These are phyloP conservation scores for Tetragonula clypearis DNA, from an alignment of 1,140 invertebrate species.

Conservation along the genomic window DNA sequence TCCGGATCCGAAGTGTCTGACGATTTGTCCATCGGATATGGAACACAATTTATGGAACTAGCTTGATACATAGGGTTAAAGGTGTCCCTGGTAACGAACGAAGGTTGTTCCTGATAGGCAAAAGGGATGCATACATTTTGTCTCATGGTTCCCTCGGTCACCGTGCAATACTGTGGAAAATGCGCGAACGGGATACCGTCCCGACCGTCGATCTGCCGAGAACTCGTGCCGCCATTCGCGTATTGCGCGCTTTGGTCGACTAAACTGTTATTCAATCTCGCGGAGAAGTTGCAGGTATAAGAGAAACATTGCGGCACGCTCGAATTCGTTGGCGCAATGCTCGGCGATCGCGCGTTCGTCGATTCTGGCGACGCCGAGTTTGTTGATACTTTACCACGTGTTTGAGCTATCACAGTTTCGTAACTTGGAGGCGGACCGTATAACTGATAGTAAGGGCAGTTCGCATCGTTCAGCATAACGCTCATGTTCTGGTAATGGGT, in stretches of 20 bases:
- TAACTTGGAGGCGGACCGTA: slow-evolving; percentile 82
- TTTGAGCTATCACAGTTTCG: slow-evolving; percentile 80
- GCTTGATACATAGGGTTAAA: slow-evolving; percentile 39
- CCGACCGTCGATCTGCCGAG: slow-evolving; percentile 34
- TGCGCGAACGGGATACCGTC: slow-evolving; percentile 54
- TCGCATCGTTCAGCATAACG: slow-evolving; percentile 76
- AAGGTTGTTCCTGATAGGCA: slow-evolving; percentile 41
- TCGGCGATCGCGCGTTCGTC: slow-evolving; percentile 33
- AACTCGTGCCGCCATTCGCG: slow-evolving; percentile 22
- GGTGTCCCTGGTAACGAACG: slow-evolving; percentile 16
- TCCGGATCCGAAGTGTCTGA: slow-evolving; percentile 56
- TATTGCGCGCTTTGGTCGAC: slow-evolving; percentile 48
- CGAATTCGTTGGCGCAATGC: slow-evolving; percentile 51
- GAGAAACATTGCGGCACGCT: slow-evolving; percentile 66
- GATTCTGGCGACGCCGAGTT: slow-evolving; percentile 71
- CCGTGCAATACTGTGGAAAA: slow-evolving; percentile 60
- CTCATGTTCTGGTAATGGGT: slow-evolving; percentile 78
- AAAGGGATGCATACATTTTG: slow-evolving; percentile 59
- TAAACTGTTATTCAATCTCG: slow-evolving; percentile 56
- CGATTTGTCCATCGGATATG: slow-evolving; percentile 43
- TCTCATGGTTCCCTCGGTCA: slow-evolving; percentile 36
- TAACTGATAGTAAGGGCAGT: slow-evolving; percentile 80
- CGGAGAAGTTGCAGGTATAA: slow-evolving; percentile 64
- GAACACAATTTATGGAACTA: slow-evolving; percentile 23
- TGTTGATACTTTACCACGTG: slow-evolving; percentile 72